Base-by-base conservation (phyloP, 2,888 invertebrate species). In the Lottia gigantea region DNA sequence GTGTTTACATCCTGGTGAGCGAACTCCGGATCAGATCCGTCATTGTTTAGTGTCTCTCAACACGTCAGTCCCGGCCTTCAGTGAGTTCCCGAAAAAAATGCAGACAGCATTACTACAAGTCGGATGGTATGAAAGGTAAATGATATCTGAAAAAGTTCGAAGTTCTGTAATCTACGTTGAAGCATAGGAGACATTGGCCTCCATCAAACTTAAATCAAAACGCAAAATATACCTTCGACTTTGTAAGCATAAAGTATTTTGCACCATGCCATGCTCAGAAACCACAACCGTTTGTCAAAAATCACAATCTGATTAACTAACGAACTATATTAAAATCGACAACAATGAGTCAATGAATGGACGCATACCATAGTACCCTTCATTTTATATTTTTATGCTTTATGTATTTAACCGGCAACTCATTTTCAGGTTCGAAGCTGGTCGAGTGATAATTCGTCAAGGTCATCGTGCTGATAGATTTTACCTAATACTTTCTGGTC, bases 121-220 rank as follows among this genome's bases (percentile, higher is more conserved):
- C 8, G 86, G 86, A 46, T 86, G 85, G 84, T 88, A 87, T 75
- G 87, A 87, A 74, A 78, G 81, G 86, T 87, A 72, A 81, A 85
- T 79, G 25, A 40, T 40, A 8, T 40, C 40, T 40, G 11, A 40
- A 40, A 40, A 40, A 8, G n/a, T n/a, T n/a, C n/a, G n/a, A n/a
- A n/a, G n/a, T n/a, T n/a, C n/a, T n/a, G n/a, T n/a, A n/a, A n/a
- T n/a, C n/a, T n/a, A n/a, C n/a, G n/a, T n/a, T n/a, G n/a, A n/a
- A n/a, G n/a, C n/a, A n/a, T n/a, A n/a, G n/a, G n/a, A n/a, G n/a
- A n/a, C n/a, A n/a, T n/a, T n/a, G n/a, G n/a, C n/a, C n/a, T n/a
- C n/a, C n/a, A n/a, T n/a, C n/a, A n/a, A n/a, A n/a, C n/a, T n/a
- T n/a, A n/a, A n/a, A n/a, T n/a, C n/a, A n/a, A n/a, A n/a, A n/a